Evolutionary conservation across 2,113 vertebrate genomes (phyloP), one percentile per base, ranked within the genome.

Genomic region (Leuciscus idus): DNA sequence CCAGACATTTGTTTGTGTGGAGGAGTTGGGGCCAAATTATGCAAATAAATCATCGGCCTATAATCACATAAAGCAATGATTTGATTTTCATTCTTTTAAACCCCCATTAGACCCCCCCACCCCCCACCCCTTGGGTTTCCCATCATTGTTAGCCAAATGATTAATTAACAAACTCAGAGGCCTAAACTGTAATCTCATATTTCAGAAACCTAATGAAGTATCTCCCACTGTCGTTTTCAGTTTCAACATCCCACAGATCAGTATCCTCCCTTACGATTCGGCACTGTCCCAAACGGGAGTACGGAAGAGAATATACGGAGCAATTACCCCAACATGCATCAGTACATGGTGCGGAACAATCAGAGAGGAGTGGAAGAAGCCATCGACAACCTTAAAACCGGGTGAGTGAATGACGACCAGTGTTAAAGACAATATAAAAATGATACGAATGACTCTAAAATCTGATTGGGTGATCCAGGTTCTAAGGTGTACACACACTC

Each of bases 321-420:
- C 93, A 98, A 98, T 93, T 98, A 98, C 77, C 96, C 96, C 57
- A 96, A 95, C 92, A 98, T 98, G 97, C 96, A 98, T 89, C 96
- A 95, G 90, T 97, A 97, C 90, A 98, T 98, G 97, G 95, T 96
- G 88, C 96, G 96, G 57, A 96, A 97, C 94, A 97, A 98, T 92
- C 97, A 98, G 93, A 96, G 96, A 52, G 95, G 96, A 0, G 97
- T 98, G 76, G 97, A 98, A 91, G 97, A 97, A 75, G 97, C 97
- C 33, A 97, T 98, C 26, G 96, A 95, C 0, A 97, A 98, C 92
- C 96, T 98, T 26, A 97, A 98, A 93, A 95, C 96, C 0, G 96
- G 96, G 97, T 95, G 91, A 92, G 93, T 52, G 4, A 6, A 26
- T n/a, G 10, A 66, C 6, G 17, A 52, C 28, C 17, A 48, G 46